Base-by-base conservation (phyloP, 2,113 vertebrate genomes). In the Carettochelys insculpta region DNA sequence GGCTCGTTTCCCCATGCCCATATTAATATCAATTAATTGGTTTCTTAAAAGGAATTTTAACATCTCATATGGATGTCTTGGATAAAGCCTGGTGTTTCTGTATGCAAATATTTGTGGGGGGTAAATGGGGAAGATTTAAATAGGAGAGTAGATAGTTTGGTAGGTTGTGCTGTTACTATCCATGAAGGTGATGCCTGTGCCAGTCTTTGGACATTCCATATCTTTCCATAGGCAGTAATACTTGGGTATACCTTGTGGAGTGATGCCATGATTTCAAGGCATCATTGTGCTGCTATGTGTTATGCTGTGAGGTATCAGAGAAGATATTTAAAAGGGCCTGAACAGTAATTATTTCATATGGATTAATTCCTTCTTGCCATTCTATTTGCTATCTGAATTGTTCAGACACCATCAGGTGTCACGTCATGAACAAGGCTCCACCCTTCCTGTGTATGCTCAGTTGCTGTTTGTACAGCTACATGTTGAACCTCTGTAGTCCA, bases 31-130 rank as follows among this genome's bases (percentile, higher is more conserved):
- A 6, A 0, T 52, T 73, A 85, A 34, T 31, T 11, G 54, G 43
- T 51, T 86, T 2, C 20, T 9, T 13, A 47, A 29, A 14, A n/a
- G 34, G 47, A 8, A 82, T 27, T 52, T 3, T 0, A 14, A 11
- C 56, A 14, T 22, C 5, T 77, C 8, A 1, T 1, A 3, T 45
- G 52, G 51, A 25, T 11, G 27, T 25, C 8, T 25, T 56, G 54
- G 54, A 11, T 56, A 29, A 27, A 13, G 54, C 54, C 27, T 56
- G 25, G 12, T 56, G 54, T 29, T 25, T 56, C 54, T 27, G 29
- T 29, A 29, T 29, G 27, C 27, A 56, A 53, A 53, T 25, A 25
- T 53, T 53, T 24, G 11, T n/a, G n/a, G 52, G 52, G 24, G 27
- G 31, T 34, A 12, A 58, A 31, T 58, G 6, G 56, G 25, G 29